phyloP scores from a whole-genome alignment of 2,113 vertebrate species.

The Lipotes vexillifer region DNA sequence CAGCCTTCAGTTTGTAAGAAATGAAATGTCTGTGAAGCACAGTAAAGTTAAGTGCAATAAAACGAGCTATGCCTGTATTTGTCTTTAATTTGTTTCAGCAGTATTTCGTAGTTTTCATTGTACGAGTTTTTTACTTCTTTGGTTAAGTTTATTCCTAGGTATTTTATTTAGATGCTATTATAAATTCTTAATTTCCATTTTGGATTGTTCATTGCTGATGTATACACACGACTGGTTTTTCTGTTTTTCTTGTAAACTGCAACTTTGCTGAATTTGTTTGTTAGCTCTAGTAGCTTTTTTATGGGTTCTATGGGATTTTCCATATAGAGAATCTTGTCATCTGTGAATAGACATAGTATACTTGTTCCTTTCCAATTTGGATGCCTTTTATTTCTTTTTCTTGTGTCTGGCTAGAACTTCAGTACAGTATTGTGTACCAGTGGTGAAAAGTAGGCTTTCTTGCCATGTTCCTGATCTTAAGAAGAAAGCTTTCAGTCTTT shows the following conservation, averaged over 20 bases:
- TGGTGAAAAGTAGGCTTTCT: background rate
- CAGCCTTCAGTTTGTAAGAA: background rate
- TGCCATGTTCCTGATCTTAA: background rate
- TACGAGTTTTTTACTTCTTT: background rate
- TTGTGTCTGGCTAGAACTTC: background rate
- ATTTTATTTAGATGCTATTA: background rate
- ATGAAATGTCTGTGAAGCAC: background rate
- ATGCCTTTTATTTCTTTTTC: background rate
- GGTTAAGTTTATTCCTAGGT: background rate
- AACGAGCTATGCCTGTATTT: background rate
- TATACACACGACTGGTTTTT: background rate
- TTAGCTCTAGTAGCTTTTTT: background rate
- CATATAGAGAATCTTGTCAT: background rate
- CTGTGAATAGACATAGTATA: background rate
- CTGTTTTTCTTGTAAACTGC: constrained; percentile 18
- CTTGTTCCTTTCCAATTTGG: background rate
- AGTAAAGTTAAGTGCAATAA: background rate
- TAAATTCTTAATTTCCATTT: constrained; percentile 9
- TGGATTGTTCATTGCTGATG: background rate
- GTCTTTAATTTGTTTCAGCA: constrained; percentile 15
- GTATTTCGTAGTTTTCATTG: background rate
- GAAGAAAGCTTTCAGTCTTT: background rate
- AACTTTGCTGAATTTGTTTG: background rate
- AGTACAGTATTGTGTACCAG: background rate
- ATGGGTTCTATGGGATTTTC: background rate